phyloP scores from a whole-genome alignment of 2,797 vertebrate genomes.

The Pristis pectinata region DNA sequence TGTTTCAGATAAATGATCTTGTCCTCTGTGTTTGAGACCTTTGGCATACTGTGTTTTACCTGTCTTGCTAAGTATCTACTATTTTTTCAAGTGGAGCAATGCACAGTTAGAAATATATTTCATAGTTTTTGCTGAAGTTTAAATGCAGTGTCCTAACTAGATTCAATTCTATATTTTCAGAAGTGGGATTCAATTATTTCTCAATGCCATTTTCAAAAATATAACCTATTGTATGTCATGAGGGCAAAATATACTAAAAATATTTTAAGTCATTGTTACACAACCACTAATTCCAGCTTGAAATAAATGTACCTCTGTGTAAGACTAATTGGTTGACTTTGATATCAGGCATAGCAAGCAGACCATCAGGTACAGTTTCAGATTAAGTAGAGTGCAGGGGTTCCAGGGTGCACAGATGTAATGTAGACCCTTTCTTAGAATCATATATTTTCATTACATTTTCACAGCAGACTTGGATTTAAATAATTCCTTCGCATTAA shows the following conservation, averaged over 20 bases:
- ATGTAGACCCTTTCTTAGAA: no score
- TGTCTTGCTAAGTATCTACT: not conserved
- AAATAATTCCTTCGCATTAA: no score
- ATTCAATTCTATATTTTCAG: not conserved
- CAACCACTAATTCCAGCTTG: not conserved
- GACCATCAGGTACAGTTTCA: no score
- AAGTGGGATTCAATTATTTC: not conserved
- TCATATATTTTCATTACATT: no score
- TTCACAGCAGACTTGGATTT: no score
- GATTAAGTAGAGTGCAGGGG: no score
- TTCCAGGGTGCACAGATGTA: no score
- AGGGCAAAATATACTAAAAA: not conserved
- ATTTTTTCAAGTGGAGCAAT: not conserved
- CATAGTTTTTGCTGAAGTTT: not conserved
- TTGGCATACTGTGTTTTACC: not conserved
- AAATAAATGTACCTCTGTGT: not conserved
- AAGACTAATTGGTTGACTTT: no score
- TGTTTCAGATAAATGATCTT: slow-evolving; percentile 16
- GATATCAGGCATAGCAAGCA: no score
- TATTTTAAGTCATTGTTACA: not conserved
- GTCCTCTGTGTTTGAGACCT: not conserved
- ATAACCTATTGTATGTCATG: not conserved
- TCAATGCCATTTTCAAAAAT: slow-evolving; percentile 1
- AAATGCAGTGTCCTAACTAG: not conserved
- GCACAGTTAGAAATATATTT: not conserved